Percentiles rank a stretch among this genome's conserved stretches.
These are phyloP conservation scores for Balaeniceps rex DNA, from an alignment of 2,113 vertebrate species.

Conservation along the genomic window DNA sequence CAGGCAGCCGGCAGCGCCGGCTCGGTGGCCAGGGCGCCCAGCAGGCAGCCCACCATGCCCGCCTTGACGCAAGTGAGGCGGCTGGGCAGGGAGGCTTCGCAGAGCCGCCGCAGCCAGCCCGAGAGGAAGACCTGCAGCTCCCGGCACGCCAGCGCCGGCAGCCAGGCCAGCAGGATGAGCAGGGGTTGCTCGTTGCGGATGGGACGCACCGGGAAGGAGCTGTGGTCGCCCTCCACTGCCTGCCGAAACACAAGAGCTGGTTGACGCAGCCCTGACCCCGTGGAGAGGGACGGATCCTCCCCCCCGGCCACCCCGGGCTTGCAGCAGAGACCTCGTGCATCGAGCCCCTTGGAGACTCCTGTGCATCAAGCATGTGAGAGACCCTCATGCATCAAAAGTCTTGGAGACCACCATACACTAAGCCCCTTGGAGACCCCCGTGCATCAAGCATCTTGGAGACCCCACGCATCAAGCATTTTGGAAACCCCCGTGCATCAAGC, in stretches of 20 bases:
- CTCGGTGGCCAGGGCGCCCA: slow-evolving; percentile 77
- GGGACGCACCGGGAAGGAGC: slow-evolving; percentile 63
- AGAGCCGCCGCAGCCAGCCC: slow-evolving; percentile 80
- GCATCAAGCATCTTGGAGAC: neutral
- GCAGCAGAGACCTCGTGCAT: neutral
- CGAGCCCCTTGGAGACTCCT: neutral
- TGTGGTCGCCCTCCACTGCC: slow-evolving; percentile 90
- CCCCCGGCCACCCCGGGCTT: fast-evolving
- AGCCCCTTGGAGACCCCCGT: fast-evolving
- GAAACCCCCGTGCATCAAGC: fast-evolving
- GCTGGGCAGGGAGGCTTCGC: slow-evolving; percentile 83
- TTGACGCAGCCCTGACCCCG: neutral
- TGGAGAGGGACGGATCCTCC: neutral
- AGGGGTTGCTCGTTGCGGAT: slow-evolving; percentile 92
- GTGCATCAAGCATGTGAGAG: too few relatives aligned
- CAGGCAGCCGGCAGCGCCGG: slow-evolving; percentile 76
- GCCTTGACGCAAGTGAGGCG: slow-evolving; percentile 90
- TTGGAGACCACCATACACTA: neutral
- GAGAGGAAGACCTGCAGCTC: slow-evolving; percentile 88
- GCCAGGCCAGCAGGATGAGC: slow-evolving; percentile 88
- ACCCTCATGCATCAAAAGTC: fast-evolving
- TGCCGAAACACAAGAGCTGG: neutral
- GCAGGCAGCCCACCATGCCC: slow-evolving; percentile 83
- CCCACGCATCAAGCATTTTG: fast-evolving
- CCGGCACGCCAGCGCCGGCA: slow-evolving; percentile 78